A percentile compares a stretch with the other conserved stretches of the same genome.
phyloP scores from a whole-genome alignment of 2,888 invertebrate genomes.

The Apamea sordens region DNA sequence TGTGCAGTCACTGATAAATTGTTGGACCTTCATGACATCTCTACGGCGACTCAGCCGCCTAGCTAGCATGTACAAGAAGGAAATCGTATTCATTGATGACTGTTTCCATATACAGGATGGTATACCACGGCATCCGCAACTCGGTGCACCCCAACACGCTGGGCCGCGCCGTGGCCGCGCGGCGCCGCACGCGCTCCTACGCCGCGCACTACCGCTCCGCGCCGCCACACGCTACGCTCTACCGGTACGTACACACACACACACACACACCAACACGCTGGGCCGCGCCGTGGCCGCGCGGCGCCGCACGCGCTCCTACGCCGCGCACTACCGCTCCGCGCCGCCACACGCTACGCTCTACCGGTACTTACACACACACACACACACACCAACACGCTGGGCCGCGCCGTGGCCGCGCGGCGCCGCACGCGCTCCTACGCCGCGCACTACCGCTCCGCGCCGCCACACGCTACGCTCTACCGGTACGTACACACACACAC shows the following conservation, averaged over 20 bases:
- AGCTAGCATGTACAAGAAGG: background rate
- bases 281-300: too few relatives aligned
- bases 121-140: constrained; percentile 92
- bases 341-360: constrained; percentile 72
- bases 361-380: background rate
- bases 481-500: background rate
- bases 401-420: too few relatives aligned
- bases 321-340: too few relatives aligned
- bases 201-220: constrained; percentile 81
- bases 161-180: constrained; percentile 92
- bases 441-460: too few relatives aligned
- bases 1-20: background rate
- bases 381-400: constrained; percentile 43
- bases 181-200: constrained; percentile 88
- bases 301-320: too few relatives aligned
- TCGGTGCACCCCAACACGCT: constrained; percentile 94
- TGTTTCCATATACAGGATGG: background rate
- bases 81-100: background rate
- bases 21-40: background rate
- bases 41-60: background rate
- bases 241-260: constrained; percentile 68
- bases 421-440: too few relatives aligned
- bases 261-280: constrained; percentile 35
- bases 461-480: background rate
- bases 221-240: constrained; percentile 75